Conservation (phyloP, 1,140 invertebrate species). For the Temnothorax curvispinosus region DNA sequence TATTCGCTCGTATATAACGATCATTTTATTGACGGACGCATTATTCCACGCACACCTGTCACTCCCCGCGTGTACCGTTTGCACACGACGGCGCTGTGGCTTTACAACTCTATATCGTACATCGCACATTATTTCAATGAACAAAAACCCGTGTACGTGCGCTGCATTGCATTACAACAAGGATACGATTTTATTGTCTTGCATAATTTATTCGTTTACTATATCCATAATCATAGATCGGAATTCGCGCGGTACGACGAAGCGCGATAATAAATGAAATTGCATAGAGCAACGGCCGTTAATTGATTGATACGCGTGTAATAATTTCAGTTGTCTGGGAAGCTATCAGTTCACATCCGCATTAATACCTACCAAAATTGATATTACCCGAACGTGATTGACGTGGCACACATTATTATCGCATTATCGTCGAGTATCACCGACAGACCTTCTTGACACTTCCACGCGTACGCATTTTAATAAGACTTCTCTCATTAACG, state of each 20-base stretch:
- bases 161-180: background rate
- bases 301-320: slow-evolving; percentile 49
- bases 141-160: background rate
- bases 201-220: background rate
- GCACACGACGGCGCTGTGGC: background rate
- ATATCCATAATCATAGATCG: slow-evolving; percentile 1
- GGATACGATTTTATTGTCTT: background rate
- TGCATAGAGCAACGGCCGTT: background rate
- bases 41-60: slow-evolving; percentile 10
- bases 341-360: background rate
- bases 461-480: background rate
- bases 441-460: slow-evolving; percentile 10
- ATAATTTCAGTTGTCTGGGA: slow-evolving; percentile 11
- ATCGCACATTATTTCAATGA: background rate
- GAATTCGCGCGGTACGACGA: background rate
- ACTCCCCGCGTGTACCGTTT: background rate
- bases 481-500: background rate
- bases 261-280: slow-evolving; percentile 1
- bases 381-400: background rate
- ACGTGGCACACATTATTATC: background rate
- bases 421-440: slow-evolving; percentile 37
- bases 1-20: slow-evolving; percentile 34
- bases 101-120: background rate
- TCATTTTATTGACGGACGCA: slow-evolving; percentile 33
- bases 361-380: slow-evolving; percentile 27